Evolutionary conservation across 30 jellyfish, hydroid and myxozoan genomes (phyloP).

Genomic region (Nemopilema nomurai): DNA sequence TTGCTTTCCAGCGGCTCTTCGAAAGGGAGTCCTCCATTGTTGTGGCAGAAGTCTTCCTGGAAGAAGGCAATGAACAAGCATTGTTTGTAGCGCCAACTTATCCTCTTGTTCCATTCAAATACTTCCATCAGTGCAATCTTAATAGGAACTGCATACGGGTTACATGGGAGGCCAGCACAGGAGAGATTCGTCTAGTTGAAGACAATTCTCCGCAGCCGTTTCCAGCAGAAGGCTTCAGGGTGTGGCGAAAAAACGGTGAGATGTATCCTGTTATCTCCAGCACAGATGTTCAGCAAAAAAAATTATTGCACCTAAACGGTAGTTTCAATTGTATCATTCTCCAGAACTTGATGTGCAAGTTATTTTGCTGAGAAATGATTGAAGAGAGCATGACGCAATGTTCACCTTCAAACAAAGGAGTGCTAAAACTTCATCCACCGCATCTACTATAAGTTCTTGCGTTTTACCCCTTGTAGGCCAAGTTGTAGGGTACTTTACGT

Average conservation of each 20-base stretch:
- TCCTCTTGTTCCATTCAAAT: neutral
- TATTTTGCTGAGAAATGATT: too few species aligned
- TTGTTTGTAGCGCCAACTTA: neutral
- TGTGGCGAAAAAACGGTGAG: neutral
- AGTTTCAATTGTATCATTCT: too few species aligned
- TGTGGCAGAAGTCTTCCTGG: neutral
- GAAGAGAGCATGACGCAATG: too few species aligned
- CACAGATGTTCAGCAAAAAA: too few species aligned
- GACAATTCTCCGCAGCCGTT: neutral
- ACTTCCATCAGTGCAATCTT: neutral
- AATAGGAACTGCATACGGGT: neutral
- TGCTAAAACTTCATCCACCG: too few species aligned
- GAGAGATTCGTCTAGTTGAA: neutral
- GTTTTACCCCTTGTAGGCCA: too few species aligned
- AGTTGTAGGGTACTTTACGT: too few species aligned
- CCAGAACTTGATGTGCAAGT: too few species aligned
- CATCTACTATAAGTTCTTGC: too few species aligned
- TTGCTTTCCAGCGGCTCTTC: neutral
- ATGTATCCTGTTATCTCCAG: neutral
- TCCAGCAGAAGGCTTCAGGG: neutral
- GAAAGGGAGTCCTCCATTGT: neutral
- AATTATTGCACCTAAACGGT: too few species aligned
- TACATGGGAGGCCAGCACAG: neutral
- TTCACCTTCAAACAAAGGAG: too few species aligned
- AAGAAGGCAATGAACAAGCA: neutral